Conservation (phyloP, 2,797 vertebrate species). For the Falco naumanni region DNA sequence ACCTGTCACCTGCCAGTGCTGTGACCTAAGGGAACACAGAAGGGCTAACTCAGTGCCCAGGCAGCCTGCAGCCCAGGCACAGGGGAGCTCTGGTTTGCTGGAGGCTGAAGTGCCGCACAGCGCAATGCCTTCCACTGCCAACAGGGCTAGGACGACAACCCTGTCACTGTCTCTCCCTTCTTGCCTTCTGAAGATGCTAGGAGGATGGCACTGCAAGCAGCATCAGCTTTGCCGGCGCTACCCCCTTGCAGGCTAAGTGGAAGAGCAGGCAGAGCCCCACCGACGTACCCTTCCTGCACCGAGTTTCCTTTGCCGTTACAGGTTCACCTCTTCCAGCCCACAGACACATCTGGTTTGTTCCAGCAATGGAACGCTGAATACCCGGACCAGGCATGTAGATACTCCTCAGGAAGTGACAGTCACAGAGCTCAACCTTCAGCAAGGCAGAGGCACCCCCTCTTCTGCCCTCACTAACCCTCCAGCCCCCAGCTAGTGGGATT, state of each 20-base stretch:
- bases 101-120: background rate
- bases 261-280: background rate
- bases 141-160: background rate
- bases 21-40: background rate
- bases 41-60: background rate
- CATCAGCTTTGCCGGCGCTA: background rate
- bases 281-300: background rate
- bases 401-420: background rate
- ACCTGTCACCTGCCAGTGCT: background rate
- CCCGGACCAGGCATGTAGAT: background rate
- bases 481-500: background rate
- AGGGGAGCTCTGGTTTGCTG: background rate
- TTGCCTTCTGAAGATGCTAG: background rate
- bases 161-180: background rate
- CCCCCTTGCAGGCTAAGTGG: background rate
- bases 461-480: background rate
- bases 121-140: background rate
- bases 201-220: background rate
- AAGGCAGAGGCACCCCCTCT: accelerated
- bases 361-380: background rate
- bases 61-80: background rate
- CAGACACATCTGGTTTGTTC: background rate
- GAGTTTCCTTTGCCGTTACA: background rate
- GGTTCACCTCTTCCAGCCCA: background rate
- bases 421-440: background rate